Evolutionary conservation across 2,888 invertebrate genomes (phyloP).

Genomic region (Apodemia zela): DNA sequence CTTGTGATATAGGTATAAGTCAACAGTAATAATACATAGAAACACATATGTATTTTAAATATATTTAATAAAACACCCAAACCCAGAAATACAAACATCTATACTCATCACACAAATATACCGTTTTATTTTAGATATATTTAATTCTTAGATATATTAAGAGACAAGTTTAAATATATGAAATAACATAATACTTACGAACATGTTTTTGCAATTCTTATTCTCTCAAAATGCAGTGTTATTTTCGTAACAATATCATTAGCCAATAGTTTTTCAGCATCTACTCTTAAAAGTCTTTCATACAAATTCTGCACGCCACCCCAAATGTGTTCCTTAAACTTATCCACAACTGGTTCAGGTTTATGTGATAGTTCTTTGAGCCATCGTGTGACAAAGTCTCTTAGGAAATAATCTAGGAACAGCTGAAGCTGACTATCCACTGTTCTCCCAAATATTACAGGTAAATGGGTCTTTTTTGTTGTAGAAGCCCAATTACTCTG

Average conservation of each 20-base stretch:
- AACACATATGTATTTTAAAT: too few species aligned
- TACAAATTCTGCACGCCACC: slow-evolving; percentile 86
- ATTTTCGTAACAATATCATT: slow-evolving; percentile 90
- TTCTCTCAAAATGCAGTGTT: slow-evolving; percentile 91
- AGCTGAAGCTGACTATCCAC: slow-evolving; percentile 92
- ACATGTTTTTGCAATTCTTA: slow-evolving; percentile 87
- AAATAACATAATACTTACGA: slow-evolving; percentile 80
- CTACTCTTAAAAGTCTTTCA: slow-evolving; percentile 86
- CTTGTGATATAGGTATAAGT: too few species aligned
- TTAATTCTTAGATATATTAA: too few species aligned
- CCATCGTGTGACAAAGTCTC: slow-evolving; percentile 90
- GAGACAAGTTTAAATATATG: too few species aligned
- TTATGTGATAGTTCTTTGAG: slow-evolving; percentile 85
- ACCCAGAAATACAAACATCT: too few species aligned
- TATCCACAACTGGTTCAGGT: slow-evolving; percentile 82
- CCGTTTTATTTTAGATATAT: too few species aligned
- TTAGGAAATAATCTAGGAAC: slow-evolving; percentile 87
- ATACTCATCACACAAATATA: too few species aligned
- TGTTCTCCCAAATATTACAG: slow-evolving; percentile 90
- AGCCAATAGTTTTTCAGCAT: slow-evolving; percentile 90
- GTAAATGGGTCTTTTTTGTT: slow-evolving; percentile 79
- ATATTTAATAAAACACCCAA: too few species aligned
- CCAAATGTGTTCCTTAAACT: slow-evolving; percentile 91
- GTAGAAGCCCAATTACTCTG: slow-evolving; percentile 59
- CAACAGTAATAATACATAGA: too few species aligned